A percentile compares a stretch with the other conserved stretches of the same genome.
These are phyloP conservation scores for Ptiloglossa arizonensis DNA, from an alignment of 1,140 invertebrate genomes.

Conservation along the genomic window DNA sequence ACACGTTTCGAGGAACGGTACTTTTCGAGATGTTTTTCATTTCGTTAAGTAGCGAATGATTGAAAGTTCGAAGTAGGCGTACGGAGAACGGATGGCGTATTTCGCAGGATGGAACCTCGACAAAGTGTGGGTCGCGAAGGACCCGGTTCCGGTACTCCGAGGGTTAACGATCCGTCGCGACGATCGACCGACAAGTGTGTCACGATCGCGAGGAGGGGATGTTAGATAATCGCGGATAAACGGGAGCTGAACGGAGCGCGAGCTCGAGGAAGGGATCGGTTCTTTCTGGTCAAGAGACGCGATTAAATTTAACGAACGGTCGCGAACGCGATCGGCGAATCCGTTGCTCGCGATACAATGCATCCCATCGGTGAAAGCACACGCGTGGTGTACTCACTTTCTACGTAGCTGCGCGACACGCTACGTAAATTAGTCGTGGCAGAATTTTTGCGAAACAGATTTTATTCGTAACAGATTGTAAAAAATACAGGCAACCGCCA, in stretches of 20 bases:
- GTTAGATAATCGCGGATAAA: conserved; percentile 20
- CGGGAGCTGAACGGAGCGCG: neutral
- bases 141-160: too few species aligned
- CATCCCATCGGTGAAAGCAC: conserved; percentile 2
- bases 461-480: conserved; percentile 50
- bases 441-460: conserved; percentile 23
- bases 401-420: neutral
- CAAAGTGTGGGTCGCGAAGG: too few species aligned
- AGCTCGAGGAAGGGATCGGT: neutral
- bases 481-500: conserved; percentile 17
- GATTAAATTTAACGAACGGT: neutral
- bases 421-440: neutral
- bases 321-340: too few species aligned
- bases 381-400: conserved; percentile 9
- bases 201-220: conserved; percentile 4
- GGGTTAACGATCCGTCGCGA: conserved; percentile 22
- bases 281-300: neutral
- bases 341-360: neutral
- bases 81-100: too few species aligned
- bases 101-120: too few species aligned
- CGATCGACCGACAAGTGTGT: conserved; percentile 15
- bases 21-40: too few species aligned
- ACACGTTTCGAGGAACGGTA: too few species aligned
- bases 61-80: too few species aligned
- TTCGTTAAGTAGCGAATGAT: too few species aligned